Evolutionary conservation across 2,113 vertebrate species (phyloP), one percentile per base, ranked within the genome.

Genomic region (Notarius quadriscutis): DNA sequence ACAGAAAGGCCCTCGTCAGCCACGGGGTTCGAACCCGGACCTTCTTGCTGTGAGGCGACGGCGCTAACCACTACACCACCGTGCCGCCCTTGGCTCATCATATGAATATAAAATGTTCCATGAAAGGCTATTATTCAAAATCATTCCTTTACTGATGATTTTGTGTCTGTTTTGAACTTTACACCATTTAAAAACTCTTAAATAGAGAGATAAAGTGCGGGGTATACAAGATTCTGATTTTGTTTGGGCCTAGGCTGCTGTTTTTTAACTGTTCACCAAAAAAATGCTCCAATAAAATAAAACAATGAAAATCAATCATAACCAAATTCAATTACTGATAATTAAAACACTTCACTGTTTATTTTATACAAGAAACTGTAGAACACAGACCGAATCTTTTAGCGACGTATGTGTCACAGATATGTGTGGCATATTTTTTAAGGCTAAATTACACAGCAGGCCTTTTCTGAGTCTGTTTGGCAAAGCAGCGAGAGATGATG

Each of bases 401-500:
- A 11, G 34, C 34, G 71, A 9, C 2, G n/a, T 86, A 74, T 74
- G 79, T 78, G 27, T 78, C 57, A 86, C 34, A 83, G 84, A 60
- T 86, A 74, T 75, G 60, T 48, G 15, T 75, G 34, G 11, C 14
- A 48, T 63, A 84, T 48, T 85, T 85, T 74, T 67, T 86, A 87
- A 14, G 75, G 10, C 83, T 12, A 72, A 81, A 86, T 87, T 84
- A 62, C 74, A 62, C 22, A 72, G 12, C 22, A 34, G 55, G 71
- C 53, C 17, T 82, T 30, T 48, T 82, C 84, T 30, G 85, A 86
- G 80, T 84, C 48, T 55, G 30, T 85, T 88, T 88, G 83, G 58
- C 81, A 69, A 72, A 92, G 86, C 88, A 89, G 84, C 91, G 41
- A 82, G 82, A 69, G 60, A 89, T 69, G 15, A 55, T 9, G 51